phyloP scores from a whole-genome alignment of 2,797 vertebrate genomes.

The Uromys caudimaculatus region DNA sequence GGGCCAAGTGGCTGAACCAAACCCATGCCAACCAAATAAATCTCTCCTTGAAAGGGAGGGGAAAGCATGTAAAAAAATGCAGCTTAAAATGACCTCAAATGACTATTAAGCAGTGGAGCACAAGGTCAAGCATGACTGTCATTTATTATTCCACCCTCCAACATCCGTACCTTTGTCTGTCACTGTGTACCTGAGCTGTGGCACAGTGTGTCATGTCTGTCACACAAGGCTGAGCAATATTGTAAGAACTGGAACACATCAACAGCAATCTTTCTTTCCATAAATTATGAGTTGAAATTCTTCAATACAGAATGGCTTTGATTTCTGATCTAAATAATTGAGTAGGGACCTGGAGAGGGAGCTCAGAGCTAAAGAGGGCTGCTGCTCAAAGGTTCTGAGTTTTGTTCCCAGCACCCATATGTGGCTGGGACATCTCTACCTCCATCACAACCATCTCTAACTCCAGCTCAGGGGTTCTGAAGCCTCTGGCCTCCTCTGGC shows the following conservation, averaged over 20 bases:
- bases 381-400: not conserved
- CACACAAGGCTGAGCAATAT: not conserved
- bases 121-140: not conserved
- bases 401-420: not conserved
- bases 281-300: constrained; percentile 40
- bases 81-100: not conserved
- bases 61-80: not conserved
- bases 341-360: not conserved
- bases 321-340: not conserved
- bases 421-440: not conserved
- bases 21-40: not conserved
- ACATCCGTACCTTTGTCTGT: not conserved
- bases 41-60: not conserved
- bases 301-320: constrained; percentile 23
- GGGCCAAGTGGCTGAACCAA: not conserved
- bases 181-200: not conserved
- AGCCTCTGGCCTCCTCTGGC: not conserved
- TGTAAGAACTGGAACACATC: not conserved
- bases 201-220: not conserved
- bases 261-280: not conserved
- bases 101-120: not conserved
- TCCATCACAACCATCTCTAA: not conserved
- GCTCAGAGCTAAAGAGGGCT: not conserved
- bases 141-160: not conserved
- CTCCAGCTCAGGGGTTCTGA: not conserved